These are phyloP conservation scores for Trogon surrucura DNA, from an alignment of 2,113 vertebrate genomes.

Conservation along the genomic window DNA sequence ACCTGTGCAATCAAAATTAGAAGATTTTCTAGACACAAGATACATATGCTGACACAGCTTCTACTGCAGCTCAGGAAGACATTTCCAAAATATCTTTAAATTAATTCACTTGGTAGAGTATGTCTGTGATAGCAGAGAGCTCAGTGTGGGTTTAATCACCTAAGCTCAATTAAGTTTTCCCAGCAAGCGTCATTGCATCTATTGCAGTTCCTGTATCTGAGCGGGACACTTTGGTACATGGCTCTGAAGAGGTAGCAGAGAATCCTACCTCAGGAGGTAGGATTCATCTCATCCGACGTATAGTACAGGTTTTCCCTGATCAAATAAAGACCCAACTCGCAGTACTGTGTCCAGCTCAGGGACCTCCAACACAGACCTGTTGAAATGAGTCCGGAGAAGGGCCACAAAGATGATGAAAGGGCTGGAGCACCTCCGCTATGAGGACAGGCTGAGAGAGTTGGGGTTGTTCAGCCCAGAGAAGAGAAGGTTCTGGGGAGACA, in stretches of 20 bases:
- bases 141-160: neutral
- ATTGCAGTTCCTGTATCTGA: neutral
- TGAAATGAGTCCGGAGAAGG: too few species aligned
- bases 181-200: neutral
- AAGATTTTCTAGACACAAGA: neutral
- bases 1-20: neutral
- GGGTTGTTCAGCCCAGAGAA: too few species aligned
- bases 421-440: too few species aligned
- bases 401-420: too few species aligned
- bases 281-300: neutral
- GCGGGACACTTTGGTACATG: neutral
- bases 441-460: too few species aligned
- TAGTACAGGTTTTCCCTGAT: neutral
- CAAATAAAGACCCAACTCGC: neutral
- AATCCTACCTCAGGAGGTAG: neutral
- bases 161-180: neutral
- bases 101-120: neutral
- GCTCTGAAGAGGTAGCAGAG: neutral
- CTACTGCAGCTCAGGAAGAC: neutral
- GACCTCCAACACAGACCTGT: too few species aligned
- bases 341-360: too few species aligned
- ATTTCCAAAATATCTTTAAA: neutral
- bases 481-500: too few species aligned
- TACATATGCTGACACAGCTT: accelerated
- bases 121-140: neutral